phyloP scores from a whole-genome alignment of 2,888 invertebrate genomes.

The Mycalesis mineus region DNA sequence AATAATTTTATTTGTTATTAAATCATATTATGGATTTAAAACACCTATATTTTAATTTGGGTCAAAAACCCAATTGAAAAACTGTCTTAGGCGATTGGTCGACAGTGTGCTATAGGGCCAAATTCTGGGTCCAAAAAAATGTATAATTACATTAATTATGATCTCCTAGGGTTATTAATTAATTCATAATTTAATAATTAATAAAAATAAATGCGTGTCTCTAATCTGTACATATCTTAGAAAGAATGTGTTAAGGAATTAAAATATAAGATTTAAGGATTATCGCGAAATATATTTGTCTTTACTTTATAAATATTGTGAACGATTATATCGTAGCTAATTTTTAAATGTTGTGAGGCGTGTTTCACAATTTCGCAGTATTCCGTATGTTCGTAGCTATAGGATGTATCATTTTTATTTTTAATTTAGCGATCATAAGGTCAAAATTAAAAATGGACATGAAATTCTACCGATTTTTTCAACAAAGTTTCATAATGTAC shows the following conservation, averaged over 20 bases:
- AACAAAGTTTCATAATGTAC: too few relatives aligned
- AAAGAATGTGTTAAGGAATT: slow-evolving; percentile 1
- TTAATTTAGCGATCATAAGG: too few relatives aligned
- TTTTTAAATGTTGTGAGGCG: background rate
- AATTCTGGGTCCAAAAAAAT: slow-evolving; percentile 22
- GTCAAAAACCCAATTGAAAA: too few relatives aligned
- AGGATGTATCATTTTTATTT: too few relatives aligned
- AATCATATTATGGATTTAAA: too few relatives aligned
- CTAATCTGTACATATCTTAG: slow-evolving; percentile 26
- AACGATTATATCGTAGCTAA: slow-evolving; percentile 20
- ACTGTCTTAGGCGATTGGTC: background rate
- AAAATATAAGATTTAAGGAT: slow-evolving; percentile 3
- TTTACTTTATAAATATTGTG: slow-evolving; percentile 3
- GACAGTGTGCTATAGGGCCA: background rate
- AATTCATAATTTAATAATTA: background rate
- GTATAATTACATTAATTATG: slow-evolving; percentile 6
- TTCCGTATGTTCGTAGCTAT: too few relatives aligned
- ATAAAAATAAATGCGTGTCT: slow-evolving; percentile 1
- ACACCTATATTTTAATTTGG: too few relatives aligned
- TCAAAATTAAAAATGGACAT: too few relatives aligned
- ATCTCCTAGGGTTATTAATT: slow-evolving; percentile 15
- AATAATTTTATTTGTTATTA: too few relatives aligned
- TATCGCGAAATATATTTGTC: slow-evolving; percentile 8
- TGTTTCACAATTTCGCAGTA: slow-evolving; percentile 1
- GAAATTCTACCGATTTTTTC: too few relatives aligned